phyloP scores from a whole-genome alignment of 2,888 invertebrate species.

The Xylophagus ater region DNA sequence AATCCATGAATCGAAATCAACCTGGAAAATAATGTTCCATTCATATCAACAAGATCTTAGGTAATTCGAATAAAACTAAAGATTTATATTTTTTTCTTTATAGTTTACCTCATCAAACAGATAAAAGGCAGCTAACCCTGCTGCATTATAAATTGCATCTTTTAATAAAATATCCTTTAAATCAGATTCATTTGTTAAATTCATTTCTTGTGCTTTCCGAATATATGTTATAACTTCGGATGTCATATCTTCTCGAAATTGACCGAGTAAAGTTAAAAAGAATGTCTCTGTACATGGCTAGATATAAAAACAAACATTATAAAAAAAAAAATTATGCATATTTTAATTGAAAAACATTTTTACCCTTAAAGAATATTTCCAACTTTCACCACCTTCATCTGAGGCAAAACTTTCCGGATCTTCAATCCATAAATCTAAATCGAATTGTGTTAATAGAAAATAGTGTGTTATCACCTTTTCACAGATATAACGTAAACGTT shows the following conservation, averaged over 20 bases:
- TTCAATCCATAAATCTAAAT: constrained; percentile 76
- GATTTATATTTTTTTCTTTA: background rate
- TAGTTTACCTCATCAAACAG: constrained; percentile 70
- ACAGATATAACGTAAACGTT: constrained; percentile 70
- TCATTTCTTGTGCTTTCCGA: constrained; percentile 56
- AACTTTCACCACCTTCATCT: constrained; percentile 83
- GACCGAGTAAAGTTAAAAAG: constrained; percentile 72
- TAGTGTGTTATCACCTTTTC: constrained; percentile 77
- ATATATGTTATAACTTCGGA: constrained; percentile 44
- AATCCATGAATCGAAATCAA: constrained; percentile 91
- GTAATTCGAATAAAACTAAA: background rate
- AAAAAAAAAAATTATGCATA: background rate
- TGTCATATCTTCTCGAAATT: constrained; percentile 51
- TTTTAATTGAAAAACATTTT: constrained; percentile 26
- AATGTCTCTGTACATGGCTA: constrained; percentile 82
- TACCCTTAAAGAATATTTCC: constrained; percentile 84
- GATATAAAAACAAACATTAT: constrained; percentile 18
- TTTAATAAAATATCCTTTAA: constrained; percentile 70
- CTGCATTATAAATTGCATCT: constrained; percentile 89
- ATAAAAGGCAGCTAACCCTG: constrained; percentile 78
- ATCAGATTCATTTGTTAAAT: constrained; percentile 57
- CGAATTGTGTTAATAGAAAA: constrained; percentile 71
- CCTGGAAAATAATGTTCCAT: constrained; percentile 34
- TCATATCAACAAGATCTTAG: background rate
- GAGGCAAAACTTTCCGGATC: constrained; percentile 86